These are phyloP conservation scores for cattle (Bos taurus) DNA, from an alignment of 2,113 vertebrate genomes.

Conservation along the genomic window ARS-UCD2.0 NC_037334.1:64334001-64334500, in stretches of 20 bases:
- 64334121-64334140: neutral
- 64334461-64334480: neutral
- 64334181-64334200: neutral
- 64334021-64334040: neutral
- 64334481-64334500: neutral
- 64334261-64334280: slow-evolving; percentile 34
- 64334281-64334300: neutral
- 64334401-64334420: neutral
- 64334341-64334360: neutral
- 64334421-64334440: neutral
- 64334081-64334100: neutral
- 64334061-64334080: neutral
- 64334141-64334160: neutral
- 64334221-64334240: neutral
- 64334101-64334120: neutral
- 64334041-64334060: neutral
- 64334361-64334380: neutral
- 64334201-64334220: neutral
- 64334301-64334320: neutral
- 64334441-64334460: neutral
- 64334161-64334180: neutral
- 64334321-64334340: neutral
- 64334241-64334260: neutral
- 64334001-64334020: neutral
- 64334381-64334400: neutral